Base-by-base conservation (phyloP, 2,113 vertebrate species). In the Stegastes partitus region DNA sequence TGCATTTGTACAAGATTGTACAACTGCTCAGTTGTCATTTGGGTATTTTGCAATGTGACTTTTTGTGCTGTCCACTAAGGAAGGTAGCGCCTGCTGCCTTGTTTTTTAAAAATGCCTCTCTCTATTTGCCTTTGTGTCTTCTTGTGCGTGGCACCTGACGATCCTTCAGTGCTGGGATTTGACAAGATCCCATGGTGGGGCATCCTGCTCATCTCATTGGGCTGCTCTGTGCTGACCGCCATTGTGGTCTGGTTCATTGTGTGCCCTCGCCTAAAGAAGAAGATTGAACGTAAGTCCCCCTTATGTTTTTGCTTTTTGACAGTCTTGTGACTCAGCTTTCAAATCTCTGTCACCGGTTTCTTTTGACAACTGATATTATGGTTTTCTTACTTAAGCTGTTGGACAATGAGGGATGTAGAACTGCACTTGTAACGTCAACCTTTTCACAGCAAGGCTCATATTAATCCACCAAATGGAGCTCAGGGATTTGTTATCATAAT, bases 241-340 rank as follows among this genome's bases (percentile, higher is more conserved):
- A 63, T 97, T 44, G 2, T 97, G 88, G 97, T 99, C 89, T 99
- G 97, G 98, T 98, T 99, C 87, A 84, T 96, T 90, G 95, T 99
- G 50, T 99, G 98, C 91, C 98, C 98, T 1, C 95, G 84, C 68
- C 97, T 99, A 92, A 98, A 96, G 95, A 99, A 93, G 91, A 99
- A 99, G 94, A 99, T 99, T 0, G 96, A 97, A 92, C 93, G 98
- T 99, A 94, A 99, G 98, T 97, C 2, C 15, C 25, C 12, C 66
- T 50, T 9, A 18, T 25, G 19, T 18, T 31, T n/a, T 18, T 53
- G 37, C 51, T 23, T 16, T 47, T 63, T 47, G 28, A 19, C 45
- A 22, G 2, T 26, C 1, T 21, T 18, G 34, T 78, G 37, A 49
- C 28, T 79, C 37, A 14, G 5, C 63, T 61, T 56, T 39, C 6